Base-by-base conservation (phyloP, 2,113 vertebrate species). In the Cricetomys ansorgei region DNA sequence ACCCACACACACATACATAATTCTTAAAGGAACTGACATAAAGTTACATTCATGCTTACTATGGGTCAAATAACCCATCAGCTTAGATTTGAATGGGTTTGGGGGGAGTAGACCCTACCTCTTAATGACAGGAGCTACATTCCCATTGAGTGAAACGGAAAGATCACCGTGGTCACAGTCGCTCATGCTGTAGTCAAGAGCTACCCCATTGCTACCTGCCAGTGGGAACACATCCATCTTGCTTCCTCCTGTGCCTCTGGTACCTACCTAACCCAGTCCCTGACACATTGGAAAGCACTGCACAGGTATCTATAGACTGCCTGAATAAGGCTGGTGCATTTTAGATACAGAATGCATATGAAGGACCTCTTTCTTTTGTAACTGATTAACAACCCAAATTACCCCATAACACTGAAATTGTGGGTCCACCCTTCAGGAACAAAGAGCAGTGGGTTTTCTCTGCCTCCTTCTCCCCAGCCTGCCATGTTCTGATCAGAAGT, bases 341-440 rank as follows among this genome's bases (percentile, higher is more conserved):
- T 94, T 55, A 86, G 34, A 34, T 34, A 21, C 0, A 10, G 19
- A 57, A 2, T 23, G 5, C 10, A 3, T 79, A 21, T 29, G 37
- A 76, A 81, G 29, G n/a, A 88, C 10, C 16, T 27, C n/a, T 92
- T 67, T n/a, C n/a, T n/a, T n/a, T n/a, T n/a, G n/a, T n/a, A n/a
- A n/a, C n/a, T n/a, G n/a, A n/a, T n/a, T n/a, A n/a, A 75, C 40
- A 48, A 40, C 27, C 50, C 50, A 50, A 48, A 76, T 50, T 69
- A 7, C 1, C 0, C 0, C 0, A 0, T 76, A 21, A 34, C 29
- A 34, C n/a, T 79, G 59, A 29, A 1, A 8, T 62, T 45, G 73
- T 67, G 9, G 27, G 17, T 45, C 91, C 12, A 25, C 4, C 2
- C 10, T 86, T 53, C n/a, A 37, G 48, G 53, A 88, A 65, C 40